Evolutionary conservation across 53 echinoderm and acorn worm species (phyloP).

Genomic region (Pentamera pediparva): DNA sequence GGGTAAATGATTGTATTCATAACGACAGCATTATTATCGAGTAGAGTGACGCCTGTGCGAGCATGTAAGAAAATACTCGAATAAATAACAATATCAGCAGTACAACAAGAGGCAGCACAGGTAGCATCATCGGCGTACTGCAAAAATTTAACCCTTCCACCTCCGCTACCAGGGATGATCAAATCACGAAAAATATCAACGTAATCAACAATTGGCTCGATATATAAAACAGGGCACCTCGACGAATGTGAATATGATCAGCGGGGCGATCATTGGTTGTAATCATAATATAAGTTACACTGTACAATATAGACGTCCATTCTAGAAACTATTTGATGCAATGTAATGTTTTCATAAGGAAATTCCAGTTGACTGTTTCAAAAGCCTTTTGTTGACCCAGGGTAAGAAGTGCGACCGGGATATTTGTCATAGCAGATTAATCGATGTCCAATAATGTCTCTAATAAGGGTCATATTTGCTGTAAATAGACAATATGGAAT

Average conservation of each 20-base stretch:
- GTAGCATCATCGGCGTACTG: slow-evolving; percentile 54
- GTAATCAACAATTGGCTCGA: slow-evolving; percentile 36
- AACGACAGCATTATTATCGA: not conserved
- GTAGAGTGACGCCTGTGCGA: not conserved
- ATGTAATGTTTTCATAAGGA: slow-evolving; percentile 20
- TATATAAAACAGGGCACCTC: slow-evolving; percentile 25
- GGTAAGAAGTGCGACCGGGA: slow-evolving; percentile 32
- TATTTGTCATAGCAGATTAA: not conserved
- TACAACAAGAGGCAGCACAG: slow-evolving; percentile 26
- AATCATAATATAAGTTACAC: too few species aligned
- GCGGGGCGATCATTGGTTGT: too few species aligned
- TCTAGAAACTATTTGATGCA: too few species aligned
- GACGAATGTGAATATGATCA: slow-evolving; percentile 29
- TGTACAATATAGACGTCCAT: too few species aligned
- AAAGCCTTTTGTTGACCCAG: slow-evolving; percentile 48
- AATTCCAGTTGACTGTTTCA: slow-evolving; percentile 45
- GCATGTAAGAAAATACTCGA: not conserved
- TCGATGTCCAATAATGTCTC: slow-evolving; percentile 47
- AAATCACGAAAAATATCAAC: slow-evolving; percentile 41
- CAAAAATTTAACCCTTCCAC: slow-evolving; percentile 24
- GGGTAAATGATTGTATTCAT: not conserved
- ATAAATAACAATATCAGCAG: slow-evolving; percentile 4
- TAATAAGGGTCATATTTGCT: slow-evolving; percentile 40
- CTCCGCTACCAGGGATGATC: slow-evolving; percentile 27
- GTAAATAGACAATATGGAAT: slow-evolving; percentile 55